Conservation (phyloP, 2,797 vertebrate species). For the Neosalanx taihuensis region DNA sequence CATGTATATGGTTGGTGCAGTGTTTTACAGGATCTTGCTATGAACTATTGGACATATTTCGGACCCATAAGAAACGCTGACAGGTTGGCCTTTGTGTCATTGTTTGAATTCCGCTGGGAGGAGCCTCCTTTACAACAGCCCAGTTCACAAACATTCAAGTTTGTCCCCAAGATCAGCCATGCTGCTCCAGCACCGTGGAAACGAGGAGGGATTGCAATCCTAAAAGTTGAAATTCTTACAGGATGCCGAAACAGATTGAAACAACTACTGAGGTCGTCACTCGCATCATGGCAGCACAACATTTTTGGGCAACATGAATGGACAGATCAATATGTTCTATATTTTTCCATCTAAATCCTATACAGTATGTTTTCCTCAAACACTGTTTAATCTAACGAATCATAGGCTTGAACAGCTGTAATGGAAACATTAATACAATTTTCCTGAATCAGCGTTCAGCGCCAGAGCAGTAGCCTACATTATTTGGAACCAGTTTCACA, state of each 20-base stretch:
- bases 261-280: neutral
- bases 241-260: neutral
- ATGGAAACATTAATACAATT: neutral
- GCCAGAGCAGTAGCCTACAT: neutral
- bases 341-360: too few species aligned
- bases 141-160: slow-evolving; percentile 23
- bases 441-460: neutral
- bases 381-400: neutral
- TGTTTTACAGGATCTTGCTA: too few species aligned
- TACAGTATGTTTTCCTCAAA: neutral
- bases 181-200: slow-evolving; percentile 34
- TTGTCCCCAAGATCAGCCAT: slow-evolving; percentile 23
- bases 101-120: slow-evolving; percentile 23
- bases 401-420: neutral
- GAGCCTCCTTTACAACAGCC: slow-evolving; percentile 17
- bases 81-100: slow-evolving; percentile 19
- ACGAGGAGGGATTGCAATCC: slow-evolving; percentile 26
- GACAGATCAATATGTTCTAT: too few species aligned
- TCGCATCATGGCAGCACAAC: neutral
- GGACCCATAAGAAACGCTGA: neutral
- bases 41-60: neutral
- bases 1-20: too few species aligned
- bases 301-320: too few species aligned
- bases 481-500: neutral
- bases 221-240: slow-evolving; percentile 8